A percentile compares a stretch with the other conserved stretches of the same genome.
These are phyloP conservation scores for Philopedon plagiatum DNA, from an alignment of 2,888 invertebrate genomes.

Conservation along the genomic window DNA sequence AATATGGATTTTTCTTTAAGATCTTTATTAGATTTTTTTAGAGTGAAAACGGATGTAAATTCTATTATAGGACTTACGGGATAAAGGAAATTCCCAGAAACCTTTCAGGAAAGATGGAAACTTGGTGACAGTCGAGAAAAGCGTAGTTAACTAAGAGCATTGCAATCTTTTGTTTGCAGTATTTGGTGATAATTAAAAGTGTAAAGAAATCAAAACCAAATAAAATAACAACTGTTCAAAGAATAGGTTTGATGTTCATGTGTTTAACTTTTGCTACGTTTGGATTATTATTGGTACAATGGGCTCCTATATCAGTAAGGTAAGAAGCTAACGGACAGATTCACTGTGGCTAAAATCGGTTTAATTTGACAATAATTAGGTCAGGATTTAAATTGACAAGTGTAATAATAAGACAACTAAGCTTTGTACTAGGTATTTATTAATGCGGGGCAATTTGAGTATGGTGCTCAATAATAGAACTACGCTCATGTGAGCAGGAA, in stretches of 20 bases:
- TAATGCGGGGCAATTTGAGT: too few relatives aligned
- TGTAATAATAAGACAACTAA: too few relatives aligned
- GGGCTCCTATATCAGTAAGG: background rate
- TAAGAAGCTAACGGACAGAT: too few relatives aligned
- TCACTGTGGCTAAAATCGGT: too few relatives aligned
- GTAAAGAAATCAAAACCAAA: background rate
- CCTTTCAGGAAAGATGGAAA: background rate
- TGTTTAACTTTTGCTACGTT: background rate
- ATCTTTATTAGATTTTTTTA: background rate
- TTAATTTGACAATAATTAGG: too few relatives aligned
- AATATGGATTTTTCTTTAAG: background rate
- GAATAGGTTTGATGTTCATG: background rate
- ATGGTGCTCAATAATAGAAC: too few relatives aligned
- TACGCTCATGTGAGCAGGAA: too few relatives aligned
- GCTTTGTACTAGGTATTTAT: too few relatives aligned
- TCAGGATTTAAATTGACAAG: too few relatives aligned
- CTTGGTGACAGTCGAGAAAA: background rate
- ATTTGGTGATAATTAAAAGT: background rate
- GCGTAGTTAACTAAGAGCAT: background rate
- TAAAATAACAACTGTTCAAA: too few relatives aligned
- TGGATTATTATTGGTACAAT: background rate
- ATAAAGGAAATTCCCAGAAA: background rate
- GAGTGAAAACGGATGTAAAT: constrained; percentile 3
- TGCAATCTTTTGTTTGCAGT: background rate
- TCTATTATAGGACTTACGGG: background rate